Evolutionary conservation across 2,113 vertebrate species (phyloP).

Genomic region (Vimba vimba): DNA sequence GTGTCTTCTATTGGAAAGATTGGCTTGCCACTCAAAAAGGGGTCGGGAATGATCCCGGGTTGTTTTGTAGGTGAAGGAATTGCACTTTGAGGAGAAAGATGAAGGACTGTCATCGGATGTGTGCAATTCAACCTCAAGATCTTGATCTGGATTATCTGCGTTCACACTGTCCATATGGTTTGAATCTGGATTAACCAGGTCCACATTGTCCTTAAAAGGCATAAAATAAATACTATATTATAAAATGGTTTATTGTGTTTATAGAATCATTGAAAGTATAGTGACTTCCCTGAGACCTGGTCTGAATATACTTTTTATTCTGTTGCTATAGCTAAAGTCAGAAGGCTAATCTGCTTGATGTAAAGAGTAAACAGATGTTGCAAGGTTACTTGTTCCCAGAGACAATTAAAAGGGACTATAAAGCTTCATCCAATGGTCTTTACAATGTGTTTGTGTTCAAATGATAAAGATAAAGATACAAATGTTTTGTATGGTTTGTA

Average conservation of each 20-base stretch:
- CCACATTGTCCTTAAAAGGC: not conserved
- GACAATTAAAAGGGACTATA: constrained; percentile 21
- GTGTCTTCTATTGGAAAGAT: constrained; percentile 27
- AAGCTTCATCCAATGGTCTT: not conserved
- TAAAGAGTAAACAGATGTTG: constrained; percentile 48
- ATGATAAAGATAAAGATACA: not conserved
- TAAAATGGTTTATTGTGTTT: not conserved
- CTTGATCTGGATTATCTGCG: not conserved
- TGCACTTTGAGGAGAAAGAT: not conserved
- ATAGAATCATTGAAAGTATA: not conserved
- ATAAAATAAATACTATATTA: not conserved
- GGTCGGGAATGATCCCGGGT: not conserved
- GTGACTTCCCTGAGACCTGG: too few relatives aligned
- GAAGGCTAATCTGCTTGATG: constrained; percentile 2
- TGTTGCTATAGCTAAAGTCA: constrained; percentile 50
- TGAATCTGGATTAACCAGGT: not conserved
- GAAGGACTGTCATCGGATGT: too few relatives aligned
- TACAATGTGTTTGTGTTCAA: not conserved
- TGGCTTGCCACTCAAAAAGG: constrained; percentile 48
- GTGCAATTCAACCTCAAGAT: not conserved
- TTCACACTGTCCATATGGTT: not conserved
- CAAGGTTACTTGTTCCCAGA: not conserved
- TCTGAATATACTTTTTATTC: constrained; percentile 12
- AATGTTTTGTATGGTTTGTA: not conserved
- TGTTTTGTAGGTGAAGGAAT: not conserved